Evolutionary conservation across 23 tunicate species (phyloP), one percentile per base, ranked within the genome.

Genomic region (Diplosoma virens): DNA sequence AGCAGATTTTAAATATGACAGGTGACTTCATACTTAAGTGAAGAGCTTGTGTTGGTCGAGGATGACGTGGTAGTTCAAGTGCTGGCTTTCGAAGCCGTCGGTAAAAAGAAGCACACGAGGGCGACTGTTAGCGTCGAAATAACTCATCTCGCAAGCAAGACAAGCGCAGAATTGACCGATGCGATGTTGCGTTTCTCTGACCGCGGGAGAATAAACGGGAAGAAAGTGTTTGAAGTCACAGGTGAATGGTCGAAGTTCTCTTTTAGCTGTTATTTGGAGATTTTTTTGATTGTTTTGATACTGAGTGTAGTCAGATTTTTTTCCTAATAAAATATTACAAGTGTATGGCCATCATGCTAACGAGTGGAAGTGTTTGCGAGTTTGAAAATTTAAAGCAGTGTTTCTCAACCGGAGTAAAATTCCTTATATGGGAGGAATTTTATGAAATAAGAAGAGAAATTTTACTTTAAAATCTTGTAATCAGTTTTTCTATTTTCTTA

Each of bases 171-270:
- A 20, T 30, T 83, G 17, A 46, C 22, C 22, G 59, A 30, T 5
- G 66, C 25, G 7, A 83, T 83, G 88, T 27, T 36, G 25, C 59
- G 59, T 5, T 65, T 66, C 18, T 24, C 45, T 21, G 66, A 60
- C 3, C 23, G 37, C 21, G 77, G 77, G 1, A 33, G 77, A 35
- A 67, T 76, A 29, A 59, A 59, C 1, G 27, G 81, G 53, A 65
- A 53, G 36, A 76, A 34, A 47, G 81, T 83, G 18, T 67, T 66
- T 0, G 82, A 66, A 25, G 89, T 76, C 32, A 66, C 89, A 36
- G 78, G 81, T 84, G 50, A 53, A 24, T 52, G 1, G 73, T 4
- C 20, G 9, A n/a, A n/a, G n/a, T n/a, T n/a, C n/a, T n/a, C n/a
- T n/a, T n/a, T n/a, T n/a, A n/a, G n/a, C n/a, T n/a, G 16, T n/a